These are phyloP conservation scores for Etheostoma nigrum DNA, from an alignment of 2,797 vertebrate genomes.

Conservation along the genomic window DNA sequence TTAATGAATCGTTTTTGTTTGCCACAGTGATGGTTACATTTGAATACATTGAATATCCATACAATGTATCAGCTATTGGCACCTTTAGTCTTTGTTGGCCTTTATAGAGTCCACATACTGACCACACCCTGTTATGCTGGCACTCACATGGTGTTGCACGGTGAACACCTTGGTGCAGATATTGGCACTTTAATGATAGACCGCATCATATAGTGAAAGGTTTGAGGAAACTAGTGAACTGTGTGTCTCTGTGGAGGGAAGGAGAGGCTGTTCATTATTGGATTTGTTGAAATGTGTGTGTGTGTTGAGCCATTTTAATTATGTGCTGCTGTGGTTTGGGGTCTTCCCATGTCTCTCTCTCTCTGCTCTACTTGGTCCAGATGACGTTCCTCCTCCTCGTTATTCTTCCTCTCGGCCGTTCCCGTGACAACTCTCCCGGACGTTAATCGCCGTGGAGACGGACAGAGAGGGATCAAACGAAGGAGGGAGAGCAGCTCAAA, in stretches of 20 bases:
- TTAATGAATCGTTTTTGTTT: conserved; percentile 57
- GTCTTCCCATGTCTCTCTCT: conserved; percentile 51
- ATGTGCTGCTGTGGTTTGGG: conserved; percentile 78
- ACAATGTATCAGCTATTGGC: conserved; percentile 5
- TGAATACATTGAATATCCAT: conserved; percentile 42
- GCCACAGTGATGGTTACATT: conserved; percentile 56
- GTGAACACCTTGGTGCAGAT: conserved; percentile 27
- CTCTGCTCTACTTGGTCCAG: conserved; percentile 55
- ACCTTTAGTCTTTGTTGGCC: conserved; percentile 3
- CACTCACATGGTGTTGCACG: not conserved
- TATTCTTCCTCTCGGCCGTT: conserved; percentile 69
- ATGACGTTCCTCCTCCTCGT: conserved; percentile 69
- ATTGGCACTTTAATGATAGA: conserved; percentile 52
- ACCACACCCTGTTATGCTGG: not conserved
- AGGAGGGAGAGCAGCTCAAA: conserved; percentile 69
- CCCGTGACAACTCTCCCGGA: conserved; percentile 75
- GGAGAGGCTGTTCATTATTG: conserved; percentile 74
- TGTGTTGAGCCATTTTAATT: conserved; percentile 80
- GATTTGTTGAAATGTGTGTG: conserved; percentile 76
- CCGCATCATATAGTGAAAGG: conserved; percentile 56
- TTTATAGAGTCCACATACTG: conserved; percentile 10
- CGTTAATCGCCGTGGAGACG: conserved; percentile 80
- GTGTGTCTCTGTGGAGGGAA: conserved; percentile 65
- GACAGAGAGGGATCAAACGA: conserved; percentile 75
- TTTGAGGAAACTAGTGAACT: conserved; percentile 67